Evolutionary conservation across 2,888 invertebrate species (phyloP), one percentile per base, ranked within the genome.

Genomic region (Norana najaformis): DNA sequence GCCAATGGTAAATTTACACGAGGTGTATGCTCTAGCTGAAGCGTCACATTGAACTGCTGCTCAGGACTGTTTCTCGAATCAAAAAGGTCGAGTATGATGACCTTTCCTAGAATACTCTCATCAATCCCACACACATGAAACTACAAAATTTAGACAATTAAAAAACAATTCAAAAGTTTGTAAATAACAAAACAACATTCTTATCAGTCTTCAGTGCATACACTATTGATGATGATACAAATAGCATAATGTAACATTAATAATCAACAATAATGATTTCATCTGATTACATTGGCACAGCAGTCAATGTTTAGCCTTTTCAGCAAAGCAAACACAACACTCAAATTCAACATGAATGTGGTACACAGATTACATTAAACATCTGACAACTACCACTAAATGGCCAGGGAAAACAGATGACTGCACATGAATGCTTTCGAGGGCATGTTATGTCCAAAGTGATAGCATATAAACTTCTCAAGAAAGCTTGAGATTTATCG

Each of bases 181-280:
- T 69, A 8, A n/a, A 69, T 69, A 69, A 69, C 69, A 69, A 69
- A 69, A n/a, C n/a, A 69, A 11, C 53, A n/a, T 69, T 69, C 69
- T 69, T n/a, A 69, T 69, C 69, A 69, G 69, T n/a, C n/a, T 69
- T 69, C 69, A 69, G 8, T 69, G 69, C 69, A 30, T n/a, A 69
- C 11, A 13, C 30, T 47, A 47, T 23, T 69, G n/a, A 69, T n/a
- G n/a, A 69, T 11, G 30, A n/a, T 69, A 69, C 30, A n/a, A n/a
- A 69, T n/a, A 69, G n/a, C 69, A 69, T 69, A n/a, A n/a, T 8
- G n/a, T 69, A 69, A 69, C 8, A 69, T n/a, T 69, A 69, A 69
- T 69, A 69, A 69, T 69, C 69, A 69, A 69, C 69, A 69, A 69
- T 69, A 69, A 69, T 69, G 69, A 69, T n/a, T 69, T 69, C 69